A percentile compares a stretch with the other conserved stretches of the same genome.
These are phyloP conservation scores for Blastomussa wellsi DNA, from an alignment of 92 coral and sea anemone genomes.

Conservation along the genomic window DNA sequence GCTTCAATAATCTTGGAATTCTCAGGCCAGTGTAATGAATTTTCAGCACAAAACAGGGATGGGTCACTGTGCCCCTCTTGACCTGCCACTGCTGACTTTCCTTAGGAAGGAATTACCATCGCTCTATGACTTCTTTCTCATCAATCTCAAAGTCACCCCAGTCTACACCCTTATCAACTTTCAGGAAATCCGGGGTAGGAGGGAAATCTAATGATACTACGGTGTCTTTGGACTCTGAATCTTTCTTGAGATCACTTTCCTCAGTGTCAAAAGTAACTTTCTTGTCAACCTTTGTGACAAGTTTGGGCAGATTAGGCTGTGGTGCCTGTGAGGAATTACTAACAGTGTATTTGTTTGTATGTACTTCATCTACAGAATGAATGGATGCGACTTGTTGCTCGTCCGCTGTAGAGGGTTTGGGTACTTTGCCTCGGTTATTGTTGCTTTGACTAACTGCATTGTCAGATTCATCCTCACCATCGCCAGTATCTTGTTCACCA, in stretches of 20 bases:
- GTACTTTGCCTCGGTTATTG: neutral
- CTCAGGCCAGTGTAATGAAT: no score
- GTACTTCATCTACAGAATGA: neutral
- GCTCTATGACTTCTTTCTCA: constrained; percentile 29
- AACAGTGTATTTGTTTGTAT: neutral
- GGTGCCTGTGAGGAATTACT: neutral
- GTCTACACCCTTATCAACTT: constrained; percentile 48
- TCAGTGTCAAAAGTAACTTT: constrained; percentile 18
- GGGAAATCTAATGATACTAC: constrained; percentile 17
- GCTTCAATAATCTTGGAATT: no score
- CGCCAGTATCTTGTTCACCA: neutral
- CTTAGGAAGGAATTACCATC: neutral
- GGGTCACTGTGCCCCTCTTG: no score
- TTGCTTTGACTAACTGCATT: neutral
- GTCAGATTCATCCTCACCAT: neutral
- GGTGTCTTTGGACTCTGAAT: neutral
- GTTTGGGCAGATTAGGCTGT: constrained; percentile 24
- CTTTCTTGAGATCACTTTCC: constrained; percentile 3
- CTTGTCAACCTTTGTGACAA: constrained; percentile 14
- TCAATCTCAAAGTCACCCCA: constrained; percentile 86
- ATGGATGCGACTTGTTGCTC: neutral
- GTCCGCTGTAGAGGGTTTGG: neutral
- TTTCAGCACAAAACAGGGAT: no score
- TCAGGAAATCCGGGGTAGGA: constrained; percentile 76
- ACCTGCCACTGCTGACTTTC: no score